phyloP scores from a whole-genome alignment of 2,888 invertebrate genomes.

The Eucera pruinosa region DNA sequence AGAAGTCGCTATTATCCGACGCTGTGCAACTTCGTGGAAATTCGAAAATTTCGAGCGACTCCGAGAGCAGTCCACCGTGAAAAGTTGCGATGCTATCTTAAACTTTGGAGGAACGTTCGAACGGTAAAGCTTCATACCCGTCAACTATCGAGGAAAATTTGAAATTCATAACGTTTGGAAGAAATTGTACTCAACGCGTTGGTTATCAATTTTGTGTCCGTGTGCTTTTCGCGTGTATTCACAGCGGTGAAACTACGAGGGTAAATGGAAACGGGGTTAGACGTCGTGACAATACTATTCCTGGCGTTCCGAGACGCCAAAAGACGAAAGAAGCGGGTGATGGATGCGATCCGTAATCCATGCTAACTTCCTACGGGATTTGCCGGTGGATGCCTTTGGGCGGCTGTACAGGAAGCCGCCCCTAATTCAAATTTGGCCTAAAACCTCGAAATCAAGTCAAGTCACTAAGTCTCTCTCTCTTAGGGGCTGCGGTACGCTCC shows the following conservation, averaged over 20 bases:
- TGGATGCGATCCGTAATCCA: conserved; percentile 83
- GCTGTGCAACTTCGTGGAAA: conserved; percentile 53
- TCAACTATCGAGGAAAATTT: conserved; percentile 22
- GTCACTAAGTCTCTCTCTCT: conserved; percentile 79
- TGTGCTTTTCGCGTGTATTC: not conserved
- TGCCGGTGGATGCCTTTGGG: conserved; percentile 71
- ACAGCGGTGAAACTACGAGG: not conserved
- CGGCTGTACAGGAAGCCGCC: conserved; percentile 70
- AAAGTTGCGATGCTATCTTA: conserved; percentile 59
- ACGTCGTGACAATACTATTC: conserved; percentile 41
- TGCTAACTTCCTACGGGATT: conserved; percentile 83
- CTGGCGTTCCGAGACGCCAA: conserved; percentile 1
- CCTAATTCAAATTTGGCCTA: conserved; percentile 77
- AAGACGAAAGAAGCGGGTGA: conserved; percentile 80
- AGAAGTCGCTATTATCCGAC: conserved; percentile 38
- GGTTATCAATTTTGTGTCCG: conserved; percentile 16
- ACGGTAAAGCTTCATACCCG: not conserved
- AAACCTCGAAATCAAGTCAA: conserved; percentile 83
- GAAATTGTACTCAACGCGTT: not conserved
- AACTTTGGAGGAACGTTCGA: conserved; percentile 38
- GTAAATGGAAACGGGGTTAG: not conserved
- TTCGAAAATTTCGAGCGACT: conserved; percentile 56
- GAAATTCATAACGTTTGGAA: conserved; percentile 11
- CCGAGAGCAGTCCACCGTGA: conserved; percentile 49
- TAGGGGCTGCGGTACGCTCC: conserved; percentile 61